Base-by-base conservation (phyloP, 1,140 invertebrate species). In the Heliconius hewitsoni region DNA sequence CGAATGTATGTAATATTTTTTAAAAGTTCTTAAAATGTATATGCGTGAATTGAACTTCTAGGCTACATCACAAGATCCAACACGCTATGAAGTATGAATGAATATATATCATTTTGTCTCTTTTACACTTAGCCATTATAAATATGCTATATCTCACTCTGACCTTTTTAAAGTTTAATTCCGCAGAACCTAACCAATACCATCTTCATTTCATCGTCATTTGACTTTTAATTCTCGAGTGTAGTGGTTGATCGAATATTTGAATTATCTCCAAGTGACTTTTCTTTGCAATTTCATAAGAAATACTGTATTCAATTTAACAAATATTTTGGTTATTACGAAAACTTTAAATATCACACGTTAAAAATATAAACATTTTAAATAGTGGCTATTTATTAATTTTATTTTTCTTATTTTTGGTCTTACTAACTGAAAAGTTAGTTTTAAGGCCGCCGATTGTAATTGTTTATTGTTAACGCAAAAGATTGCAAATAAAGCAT, bases 381-480 rank as follows among this genome's bases (percentile, higher is more conserved):
- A 66, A 16, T n/a, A 30, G 60, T 66, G 60, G 23, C 13, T 30
- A 30, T 16, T 66, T 66, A 11, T 27, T 30, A 27, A 30, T 16
- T 27, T 66, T 66, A 23, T 66, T 66, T 66, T 13, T 50, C 74
- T 81, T 83, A 74, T 52, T 73, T 82, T 82, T 81, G 87, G 88
- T 91, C 89, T 91, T 89, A 79, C 75, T 86, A 83, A 84, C 81
- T 84, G 42, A 74, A 34, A 79, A 78, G 81, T 86, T 86, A 82
- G 55, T 57, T 66, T 78, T 81, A 85, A 81, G 87, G 84, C 89
- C 85, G 57, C 78, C 77, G 82, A 30, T 77, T 78, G 76, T 30
- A 72, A 23, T 70, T 81, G 19, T 52, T 76, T 73, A 30, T 66
- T 39, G 70, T 57, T 73, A 71, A 74, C 77, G 57, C 77, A 23